Evolutionary conservation across 1,140 invertebrate genomes (phyloP), one percentile per base, ranked within the genome.

Genomic region (Maconellicoccus hirsutus): DNA sequence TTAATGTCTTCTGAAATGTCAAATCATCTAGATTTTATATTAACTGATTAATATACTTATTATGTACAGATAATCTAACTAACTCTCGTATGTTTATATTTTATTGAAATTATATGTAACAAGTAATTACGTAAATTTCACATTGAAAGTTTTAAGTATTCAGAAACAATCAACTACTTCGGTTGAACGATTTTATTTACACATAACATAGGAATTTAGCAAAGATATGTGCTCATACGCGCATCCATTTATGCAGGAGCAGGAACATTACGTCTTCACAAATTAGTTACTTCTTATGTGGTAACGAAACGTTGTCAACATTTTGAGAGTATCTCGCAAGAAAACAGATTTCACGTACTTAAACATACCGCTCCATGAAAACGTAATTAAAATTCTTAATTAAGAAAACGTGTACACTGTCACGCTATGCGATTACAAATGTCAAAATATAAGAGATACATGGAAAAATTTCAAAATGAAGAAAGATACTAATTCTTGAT

Each of bases 331-430:
- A 66, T 22, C 14, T 25, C 61, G 22, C 8, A 19, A 66, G 61
- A 23, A 59, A 66, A 22, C 61, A 66, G 61, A 66, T 66, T 66
- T 66, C 16, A 66, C 61, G 19, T 14, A n/a, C n/a, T n/a, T n/a
- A 66, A 66, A 66, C 22, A 10, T 16, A 16, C 61, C 61, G 21
- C 61, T 66, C 61, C 22, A 26, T 66, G 61, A 25, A 66, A 25
- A 25, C 16, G 25, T 66, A 66, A 66, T 66, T 66, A 66, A 66
- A 66, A 66, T 66, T 25, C 61, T 66, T 66, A 66, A 66, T 66
- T 66, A 66, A 66, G 61, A 66, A 66, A 66, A 66, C 22, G 61
- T 66, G 61, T 66, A 16, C 61, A 26, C 25, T 66, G 61, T 66
- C 61, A 66, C 25, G 61, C 61, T 26, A 23, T 16, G 21, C 61